Conservation (phyloP, 2,113 vertebrate genomes). For the Rostratula benghalensis region DNA sequence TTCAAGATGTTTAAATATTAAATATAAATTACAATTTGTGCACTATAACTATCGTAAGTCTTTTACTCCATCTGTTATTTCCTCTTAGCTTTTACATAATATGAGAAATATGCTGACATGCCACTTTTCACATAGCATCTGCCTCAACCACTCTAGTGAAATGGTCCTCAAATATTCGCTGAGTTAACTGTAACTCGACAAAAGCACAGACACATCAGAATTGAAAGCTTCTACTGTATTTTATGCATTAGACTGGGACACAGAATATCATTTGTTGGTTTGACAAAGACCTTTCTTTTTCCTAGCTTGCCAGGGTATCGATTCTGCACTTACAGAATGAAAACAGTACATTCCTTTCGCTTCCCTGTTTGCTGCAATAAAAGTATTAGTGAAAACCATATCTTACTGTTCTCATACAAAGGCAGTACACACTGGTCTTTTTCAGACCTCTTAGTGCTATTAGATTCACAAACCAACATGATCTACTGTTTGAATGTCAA, state of each 20-base stretch:
- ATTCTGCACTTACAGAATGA: background rate
- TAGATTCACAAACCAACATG: background rate
- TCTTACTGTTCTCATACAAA: background rate
- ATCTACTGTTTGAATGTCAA: background rate
- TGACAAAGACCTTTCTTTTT: background rate
- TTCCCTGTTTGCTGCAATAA: background rate
- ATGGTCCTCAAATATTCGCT: background rate
- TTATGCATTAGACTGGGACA: background rate
- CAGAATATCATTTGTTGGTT: background rate
- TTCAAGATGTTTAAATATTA: slow-evolving; percentile 27
- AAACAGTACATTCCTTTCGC: background rate
- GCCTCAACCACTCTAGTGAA: background rate
- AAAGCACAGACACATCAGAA: background rate
- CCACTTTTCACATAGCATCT: background rate
- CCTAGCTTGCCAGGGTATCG: background rate
- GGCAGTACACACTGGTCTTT: background rate
- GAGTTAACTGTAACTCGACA: background rate
- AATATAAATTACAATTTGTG: slow-evolving; percentile 18
- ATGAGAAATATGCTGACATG: background rate
- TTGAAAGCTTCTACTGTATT: background rate
- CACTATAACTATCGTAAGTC: background rate
- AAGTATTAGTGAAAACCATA: background rate
- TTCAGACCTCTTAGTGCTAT: background rate
- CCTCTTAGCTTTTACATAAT: background rate
- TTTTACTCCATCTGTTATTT: slow-evolving; percentile 21